A percentile compares a stretch with the other conserved stretches of the same genome.
Evolutionary conservation across 1,140 invertebrate species (phyloP).

Genomic region (Aphis craccivora): DNA sequence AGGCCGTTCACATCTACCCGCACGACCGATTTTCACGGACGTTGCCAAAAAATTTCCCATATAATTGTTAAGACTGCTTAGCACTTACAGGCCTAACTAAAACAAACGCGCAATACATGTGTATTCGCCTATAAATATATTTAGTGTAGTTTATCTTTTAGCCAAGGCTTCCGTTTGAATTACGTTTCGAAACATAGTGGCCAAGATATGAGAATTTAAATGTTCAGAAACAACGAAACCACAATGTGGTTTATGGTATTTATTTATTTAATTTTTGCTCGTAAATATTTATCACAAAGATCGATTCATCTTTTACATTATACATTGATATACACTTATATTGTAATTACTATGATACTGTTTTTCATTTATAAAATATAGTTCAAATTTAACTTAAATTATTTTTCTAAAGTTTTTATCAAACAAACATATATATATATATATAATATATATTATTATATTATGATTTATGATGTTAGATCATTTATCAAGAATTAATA

Average conservation of each 20-base stretch:
- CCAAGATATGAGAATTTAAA: not conserved
- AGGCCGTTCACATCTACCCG: slow-evolving; percentile 47
- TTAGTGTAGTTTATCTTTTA: slow-evolving; percentile 20
- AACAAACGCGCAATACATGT: slow-evolving; percentile 51
- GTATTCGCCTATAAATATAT: slow-evolving; percentile 46
- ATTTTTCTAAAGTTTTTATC: too few species aligned
- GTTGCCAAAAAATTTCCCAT: slow-evolving; percentile 52
- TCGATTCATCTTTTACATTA: not conserved
- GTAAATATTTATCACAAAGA: not conserved
- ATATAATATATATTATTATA: too few species aligned
- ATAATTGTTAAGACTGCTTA: slow-evolving; percentile 41
- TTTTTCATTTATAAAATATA: not conserved
- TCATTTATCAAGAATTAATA: too few species aligned
- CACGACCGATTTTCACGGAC: not conserved
- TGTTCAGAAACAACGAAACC: not conserved
- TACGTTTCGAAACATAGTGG: not conserved
- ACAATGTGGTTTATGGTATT: not conserved
- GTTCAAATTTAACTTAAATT: not conserved
- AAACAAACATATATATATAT: too few species aligned
- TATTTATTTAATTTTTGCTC: not conserved
- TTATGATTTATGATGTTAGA: too few species aligned
- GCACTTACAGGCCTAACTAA: slow-evolving; percentile 37
- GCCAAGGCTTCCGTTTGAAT: slow-evolving; percentile 24
- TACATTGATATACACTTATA: not conserved
- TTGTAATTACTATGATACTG: not conserved